These are phyloP conservation scores for Nettapus auritus DNA, from an alignment of 2,113 vertebrate species.

Conservation along the genomic window DNA sequence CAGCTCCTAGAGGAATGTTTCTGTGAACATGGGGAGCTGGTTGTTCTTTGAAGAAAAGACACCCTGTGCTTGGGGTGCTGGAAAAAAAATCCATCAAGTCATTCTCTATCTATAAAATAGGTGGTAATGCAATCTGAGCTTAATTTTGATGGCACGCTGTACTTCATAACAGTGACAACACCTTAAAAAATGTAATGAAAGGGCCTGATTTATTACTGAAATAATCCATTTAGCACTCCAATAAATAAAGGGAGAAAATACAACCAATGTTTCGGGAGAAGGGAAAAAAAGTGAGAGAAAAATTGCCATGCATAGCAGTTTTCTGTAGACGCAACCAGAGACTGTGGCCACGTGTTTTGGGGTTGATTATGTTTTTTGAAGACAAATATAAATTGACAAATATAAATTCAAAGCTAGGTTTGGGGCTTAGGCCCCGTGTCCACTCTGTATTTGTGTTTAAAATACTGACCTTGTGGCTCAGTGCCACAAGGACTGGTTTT, in stretches of 20 bases:
- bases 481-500: background rate
- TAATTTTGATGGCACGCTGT: slow-evolving; percentile 72
- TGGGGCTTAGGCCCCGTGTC: background rate
- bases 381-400: slow-evolving; percentile 23
- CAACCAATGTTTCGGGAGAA: slow-evolving; percentile 43
- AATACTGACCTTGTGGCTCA: background rate
- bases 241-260: slow-evolving; percentile 74
- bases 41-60: background rate
- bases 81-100: slow-evolving; percentile 60
- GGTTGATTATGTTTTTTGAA: slow-evolving; percentile 11
- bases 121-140: slow-evolving; percentile 70
- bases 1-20: background rate
- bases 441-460: background rate
- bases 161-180: slow-evolving; percentile 73
- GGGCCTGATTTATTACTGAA: slow-evolving; percentile 66
- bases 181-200: slow-evolving; percentile 72
- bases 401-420: background rate
- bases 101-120: slow-evolving; percentile 67
- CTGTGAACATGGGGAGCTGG: background rate
- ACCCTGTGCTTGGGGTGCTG: slow-evolving; percentile 55
- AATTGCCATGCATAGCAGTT: slow-evolving; percentile 51
- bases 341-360: background rate
- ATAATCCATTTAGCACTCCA: slow-evolving; percentile 71
- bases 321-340: background rate
- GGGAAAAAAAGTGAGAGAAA: background rate